Base-by-base conservation (phyloP, 2,888 invertebrate species). In the Galerucella nymphaeae region DNA sequence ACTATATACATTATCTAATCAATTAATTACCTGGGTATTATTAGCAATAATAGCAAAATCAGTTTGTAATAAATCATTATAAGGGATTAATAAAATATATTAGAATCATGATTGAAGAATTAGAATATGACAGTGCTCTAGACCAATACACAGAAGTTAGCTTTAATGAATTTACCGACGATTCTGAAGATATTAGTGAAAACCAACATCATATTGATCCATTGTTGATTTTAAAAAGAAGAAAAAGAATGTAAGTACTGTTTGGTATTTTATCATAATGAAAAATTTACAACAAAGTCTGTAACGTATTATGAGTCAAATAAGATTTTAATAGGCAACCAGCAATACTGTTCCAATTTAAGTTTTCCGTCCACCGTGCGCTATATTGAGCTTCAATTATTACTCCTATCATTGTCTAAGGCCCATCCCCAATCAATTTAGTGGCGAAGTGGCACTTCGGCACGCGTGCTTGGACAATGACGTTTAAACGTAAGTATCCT, bases 111-210 rank as follows among this genome's bases (percentile, higher is more conserved):
- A 50, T 30, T 14, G 64, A 59, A 53, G 80, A 79, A 77, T 73
- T 80, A 10, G 65, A 76, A 68, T 80, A 81, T 62, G 74, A 79
- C 66, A 73, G 70, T 57, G 57, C 55, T 11, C 70, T 67, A 50
- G 79, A 80, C 74, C 76, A 80, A 61, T 80, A 77, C 67, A 75
- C 76, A 5, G 75, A 80, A 61, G 80, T 80, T 18, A 64, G 75
- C 62, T 79, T 78, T 50, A 77, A 80, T 50, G 80, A 80, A 61
- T 79, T 80, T 69, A 76, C 79, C 1, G 77, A 78, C 14, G 76
- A 73, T 48, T 78, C 79, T 5, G 76, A 76, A 8, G 79, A 76
- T 58, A 75, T 66, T 23, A 66, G 72, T 67, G 41, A 76, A 66
- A 11, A 76, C 62, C 0, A 70, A 72, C 3, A 61, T 57, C 62